A percentile compares a stretch with the other conserved stretches of the same genome.
Conservation (phyloP, 2,888 invertebrate genomes). For the Leucophenga maculata region DNA sequence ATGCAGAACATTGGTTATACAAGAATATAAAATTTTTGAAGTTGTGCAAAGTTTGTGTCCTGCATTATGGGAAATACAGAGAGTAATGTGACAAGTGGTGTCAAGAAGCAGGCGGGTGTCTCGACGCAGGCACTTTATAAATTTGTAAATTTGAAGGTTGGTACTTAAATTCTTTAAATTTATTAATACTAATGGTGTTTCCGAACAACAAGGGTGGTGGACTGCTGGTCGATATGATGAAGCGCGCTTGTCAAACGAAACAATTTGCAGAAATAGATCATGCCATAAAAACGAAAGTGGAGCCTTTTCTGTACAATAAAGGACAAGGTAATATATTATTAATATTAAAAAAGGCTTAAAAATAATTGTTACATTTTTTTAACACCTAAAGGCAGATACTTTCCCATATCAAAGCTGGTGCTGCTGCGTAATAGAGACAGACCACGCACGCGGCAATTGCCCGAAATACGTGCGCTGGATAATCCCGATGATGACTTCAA, state of each 20-base stretch:
- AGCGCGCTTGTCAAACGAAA: constrained; percentile 89
- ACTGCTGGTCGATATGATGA: constrained; percentile 93
- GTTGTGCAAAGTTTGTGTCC: background rate
- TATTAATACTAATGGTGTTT: background rate
- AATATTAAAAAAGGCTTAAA: too few species aligned
- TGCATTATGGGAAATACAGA: constrained; percentile 84
- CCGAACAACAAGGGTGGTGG: constrained; percentile 81
- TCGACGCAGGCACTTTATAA: constrained; percentile 89
- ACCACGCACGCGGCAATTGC: constrained; percentile 84
- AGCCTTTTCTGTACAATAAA: constrained; percentile 93
- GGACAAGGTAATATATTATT: constrained; percentile 73
- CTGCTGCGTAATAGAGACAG: constrained; percentile 89
- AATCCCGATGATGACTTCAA: constrained; percentile 90
- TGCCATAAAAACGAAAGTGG: constrained; percentile 91
- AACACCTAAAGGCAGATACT: constrained; percentile 83
- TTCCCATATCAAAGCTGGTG: constrained; percentile 91
- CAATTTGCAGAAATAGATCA: constrained; percentile 94
- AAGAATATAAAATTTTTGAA: background rate
- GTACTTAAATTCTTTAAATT: background rate
- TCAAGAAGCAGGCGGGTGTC: constrained; percentile 94
- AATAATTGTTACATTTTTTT: too few species aligned
- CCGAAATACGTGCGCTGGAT: constrained; percentile 84
- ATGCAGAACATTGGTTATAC: background rate
- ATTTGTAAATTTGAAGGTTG: constrained; percentile 84
- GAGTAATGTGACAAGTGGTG: constrained; percentile 92